These are phyloP conservation scores for Rissa tridactyla DNA, from an alignment of 2,113 vertebrate genomes.

Conservation along the genomic window DNA sequence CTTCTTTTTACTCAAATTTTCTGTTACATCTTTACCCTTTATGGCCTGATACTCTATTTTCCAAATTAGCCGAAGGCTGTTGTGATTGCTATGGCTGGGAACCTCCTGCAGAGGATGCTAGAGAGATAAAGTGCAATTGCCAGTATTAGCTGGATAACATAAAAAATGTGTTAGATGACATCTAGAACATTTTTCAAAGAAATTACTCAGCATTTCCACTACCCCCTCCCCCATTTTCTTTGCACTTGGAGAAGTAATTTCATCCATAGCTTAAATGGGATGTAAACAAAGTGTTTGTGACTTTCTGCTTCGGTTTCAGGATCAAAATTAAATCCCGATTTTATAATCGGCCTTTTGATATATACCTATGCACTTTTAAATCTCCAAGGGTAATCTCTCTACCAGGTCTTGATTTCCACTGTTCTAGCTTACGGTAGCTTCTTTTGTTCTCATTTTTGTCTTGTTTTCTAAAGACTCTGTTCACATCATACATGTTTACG, in stretches of 20 bases:
- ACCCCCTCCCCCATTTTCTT: background rate
- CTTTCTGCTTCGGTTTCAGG: background rate
- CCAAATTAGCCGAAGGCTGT: background rate
- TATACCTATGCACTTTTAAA: background rate
- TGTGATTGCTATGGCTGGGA: background rate
- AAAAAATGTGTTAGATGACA: background rate
- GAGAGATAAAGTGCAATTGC: background rate
- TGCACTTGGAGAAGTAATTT: background rate
- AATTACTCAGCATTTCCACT: background rate
- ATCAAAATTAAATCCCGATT: background rate
- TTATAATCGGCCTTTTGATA: background rate
- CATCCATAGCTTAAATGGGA: background rate
- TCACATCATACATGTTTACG: background rate
- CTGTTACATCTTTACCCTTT: background rate
- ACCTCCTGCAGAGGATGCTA: conserved; percentile 30
- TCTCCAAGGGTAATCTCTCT: background rate
- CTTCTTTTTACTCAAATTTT: conserved; percentile 4
- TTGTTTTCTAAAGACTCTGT: background rate
- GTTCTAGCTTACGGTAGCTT: background rate
- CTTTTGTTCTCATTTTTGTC: background rate
- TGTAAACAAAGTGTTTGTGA: background rate
- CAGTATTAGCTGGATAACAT: background rate
- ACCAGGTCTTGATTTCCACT: background rate
- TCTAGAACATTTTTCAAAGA: background rate
- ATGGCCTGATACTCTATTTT: background rate